phyloP scores from a whole-genome alignment of 2,888 invertebrate species.

The Philaethria dido region DNA sequence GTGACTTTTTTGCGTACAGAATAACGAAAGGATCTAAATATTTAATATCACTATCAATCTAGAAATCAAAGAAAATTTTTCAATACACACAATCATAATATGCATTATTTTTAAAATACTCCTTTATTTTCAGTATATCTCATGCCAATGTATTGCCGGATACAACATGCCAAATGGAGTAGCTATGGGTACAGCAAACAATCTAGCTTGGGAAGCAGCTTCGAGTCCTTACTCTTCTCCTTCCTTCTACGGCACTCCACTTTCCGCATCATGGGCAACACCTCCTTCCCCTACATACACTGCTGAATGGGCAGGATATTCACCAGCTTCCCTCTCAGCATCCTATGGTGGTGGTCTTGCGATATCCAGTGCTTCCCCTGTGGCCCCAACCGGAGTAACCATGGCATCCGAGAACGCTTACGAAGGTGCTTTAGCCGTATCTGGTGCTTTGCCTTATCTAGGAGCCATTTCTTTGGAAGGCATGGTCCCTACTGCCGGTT shows the following conservation, averaged over 20 bases:
- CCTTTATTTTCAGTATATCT: conserved; percentile 10
- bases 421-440: conserved; percentile 50
- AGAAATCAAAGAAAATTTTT: background rate
- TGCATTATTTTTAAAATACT: background rate
- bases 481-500: conserved; percentile 46
- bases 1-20: too few species aligned
- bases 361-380: conserved; percentile 48
- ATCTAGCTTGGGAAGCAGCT: conserved; percentile 21
- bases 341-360: conserved; percentile 45
- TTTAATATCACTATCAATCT: too few species aligned
- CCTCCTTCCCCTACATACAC: conserved; percentile 13
- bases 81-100: background rate
- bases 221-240: background rate
- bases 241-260: conserved; percentile 13
- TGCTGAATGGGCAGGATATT: conserved; percentile 25
- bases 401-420: conserved; percentile 55
- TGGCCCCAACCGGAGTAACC: conserved; percentile 51
- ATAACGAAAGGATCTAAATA: too few species aligned
- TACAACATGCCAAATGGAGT: conserved; percentile 1
- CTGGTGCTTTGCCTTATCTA: conserved; percentile 44
- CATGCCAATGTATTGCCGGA: conserved; percentile 5
- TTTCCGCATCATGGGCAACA: conserved; percentile 23
- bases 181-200: conserved; percentile 23
- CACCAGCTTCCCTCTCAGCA: conserved; percentile 31
- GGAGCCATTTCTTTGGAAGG: conserved; percentile 42